Conservation (phyloP, 64 coral and sea anemone genomes). For the Montipora foliosa region DNA sequence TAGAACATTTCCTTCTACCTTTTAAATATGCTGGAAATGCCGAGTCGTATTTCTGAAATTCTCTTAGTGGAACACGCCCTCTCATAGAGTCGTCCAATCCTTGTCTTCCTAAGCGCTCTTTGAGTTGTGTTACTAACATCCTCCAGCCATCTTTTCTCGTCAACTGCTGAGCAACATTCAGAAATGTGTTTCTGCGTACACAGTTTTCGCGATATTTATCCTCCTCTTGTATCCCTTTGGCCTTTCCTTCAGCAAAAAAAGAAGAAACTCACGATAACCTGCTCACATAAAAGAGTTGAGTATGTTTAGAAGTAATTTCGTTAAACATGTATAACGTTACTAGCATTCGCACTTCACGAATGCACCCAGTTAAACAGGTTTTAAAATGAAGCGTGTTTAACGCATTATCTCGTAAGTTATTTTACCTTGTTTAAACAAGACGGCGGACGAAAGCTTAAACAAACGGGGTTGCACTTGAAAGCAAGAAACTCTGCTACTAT, state of each 20-base stretch:
- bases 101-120: constrained; percentile 37
- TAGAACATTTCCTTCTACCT: not conserved
- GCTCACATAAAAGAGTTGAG: not conserved
- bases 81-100: not conserved
- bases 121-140: constrained; percentile 33
- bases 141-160: constrained; percentile 37
- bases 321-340: no score
- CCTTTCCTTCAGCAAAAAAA: constrained; percentile 6
- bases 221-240: not conserved
- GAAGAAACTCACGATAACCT: not conserved
- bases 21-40: constrained; percentile 15
- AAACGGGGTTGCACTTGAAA: no score
- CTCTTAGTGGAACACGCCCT: constrained; percentile 24
- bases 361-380: no score
- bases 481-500: no score
- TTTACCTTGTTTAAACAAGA: no score
- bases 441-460: no score
- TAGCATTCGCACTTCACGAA: no score
- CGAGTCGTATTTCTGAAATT: constrained; percentile 72
- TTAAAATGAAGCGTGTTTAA: no score
- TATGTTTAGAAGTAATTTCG: no score
- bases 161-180: constrained; percentile 27
- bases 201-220: not conserved
- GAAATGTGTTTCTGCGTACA: constrained; percentile 55
- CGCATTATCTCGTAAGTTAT: no score